Base-by-base conservation (phyloP, 2,888 invertebrate species). In the Tetanocera ferruginea region DNA sequence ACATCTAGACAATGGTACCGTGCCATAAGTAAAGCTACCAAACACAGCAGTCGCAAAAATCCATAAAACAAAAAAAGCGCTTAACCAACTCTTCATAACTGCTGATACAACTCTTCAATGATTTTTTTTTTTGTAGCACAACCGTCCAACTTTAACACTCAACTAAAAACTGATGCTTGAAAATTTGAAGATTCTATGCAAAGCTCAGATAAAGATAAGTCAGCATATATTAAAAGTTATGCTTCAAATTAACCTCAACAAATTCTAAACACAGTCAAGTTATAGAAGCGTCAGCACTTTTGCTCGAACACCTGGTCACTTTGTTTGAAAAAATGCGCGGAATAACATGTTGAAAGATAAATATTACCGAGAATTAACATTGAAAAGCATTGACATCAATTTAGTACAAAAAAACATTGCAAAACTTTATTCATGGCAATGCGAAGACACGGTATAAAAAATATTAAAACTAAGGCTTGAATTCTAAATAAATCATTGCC, bases 1-100 rank as follows among this genome's bases (percentile, higher is more conserved):
- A 17, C 80, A 82, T n/a, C 81, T 75, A 1, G 78, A 66, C 34
- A 70, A 66, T 17, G 75, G 79, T 57, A 80, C 55, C 1, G 64
- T 74, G n/a, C 76, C 71, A 19, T 25, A 49, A 8, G 76, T 19
- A 31, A 64, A 51, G 9, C 19, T n/a, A 23, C 43, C 60, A 14
- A 43, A 14, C 2, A 17, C 31, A n/a, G 4, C 3, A 23, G 14
- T 14, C 25, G 14, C 25, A 37, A 60, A 57, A 17, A 23, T 51
- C 52, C 17, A 2, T 17, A 70, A 55, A 11, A 55, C 19, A 28
- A 43, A 69, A 23, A 51, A 51, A 51, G 51, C 51, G 51, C 37
- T 2, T 5, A 17, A n/a, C 64, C 34, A 34, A 64, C 64, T 64
- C 5, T 11, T 8, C 64, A 64, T 64, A 14, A 3, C n/a, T 14